phyloP scores from a whole-genome alignment of 2,113 vertebrate species.

The Pavo muticus region DNA sequence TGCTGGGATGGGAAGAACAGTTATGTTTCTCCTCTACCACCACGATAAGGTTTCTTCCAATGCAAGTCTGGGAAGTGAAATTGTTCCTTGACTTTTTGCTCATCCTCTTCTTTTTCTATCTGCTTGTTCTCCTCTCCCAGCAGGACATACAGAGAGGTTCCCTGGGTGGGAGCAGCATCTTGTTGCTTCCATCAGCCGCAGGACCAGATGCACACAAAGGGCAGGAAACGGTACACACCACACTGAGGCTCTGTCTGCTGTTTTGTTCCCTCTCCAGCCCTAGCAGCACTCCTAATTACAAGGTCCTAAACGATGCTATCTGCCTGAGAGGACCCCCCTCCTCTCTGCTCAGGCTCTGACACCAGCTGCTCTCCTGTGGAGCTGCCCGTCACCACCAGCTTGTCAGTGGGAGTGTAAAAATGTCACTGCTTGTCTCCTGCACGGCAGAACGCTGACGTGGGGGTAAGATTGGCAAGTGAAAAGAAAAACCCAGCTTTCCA shows the following conservation, averaged over 20 bases:
- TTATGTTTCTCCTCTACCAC: not conserved
- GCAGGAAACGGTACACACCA: not conserved
- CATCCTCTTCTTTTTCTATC: not conserved
- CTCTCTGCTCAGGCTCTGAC: conserved; percentile 42
- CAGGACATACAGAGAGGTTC: not conserved
- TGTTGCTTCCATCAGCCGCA: not conserved
- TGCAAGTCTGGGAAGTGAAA: not conserved
- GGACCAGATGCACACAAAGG: not conserved
- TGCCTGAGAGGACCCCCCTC: not conserved
- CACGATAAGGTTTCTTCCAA: not conserved
- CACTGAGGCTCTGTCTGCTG: not conserved
- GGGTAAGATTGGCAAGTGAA: conserved; percentile 75
- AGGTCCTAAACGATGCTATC: not conserved
- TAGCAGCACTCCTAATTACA: not conserved
- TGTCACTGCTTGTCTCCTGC: conserved; percentile 67
- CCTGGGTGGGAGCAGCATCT: not conserved
- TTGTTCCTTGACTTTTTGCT: not conserved
- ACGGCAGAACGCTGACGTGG: conserved; percentile 50
- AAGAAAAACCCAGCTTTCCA: conserved; percentile 54
- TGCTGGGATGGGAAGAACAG: not conserved
- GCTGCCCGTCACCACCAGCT: conserved; percentile 72
- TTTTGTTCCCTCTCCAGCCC: not conserved
- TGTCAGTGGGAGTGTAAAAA: conserved; percentile 81
- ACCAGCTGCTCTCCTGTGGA: conserved; percentile 64
- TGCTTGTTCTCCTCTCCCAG: not conserved